These are phyloP conservation scores for Thyatira batis DNA, from an alignment of 2,888 invertebrate genomes.

Conservation along the genomic window DNA sequence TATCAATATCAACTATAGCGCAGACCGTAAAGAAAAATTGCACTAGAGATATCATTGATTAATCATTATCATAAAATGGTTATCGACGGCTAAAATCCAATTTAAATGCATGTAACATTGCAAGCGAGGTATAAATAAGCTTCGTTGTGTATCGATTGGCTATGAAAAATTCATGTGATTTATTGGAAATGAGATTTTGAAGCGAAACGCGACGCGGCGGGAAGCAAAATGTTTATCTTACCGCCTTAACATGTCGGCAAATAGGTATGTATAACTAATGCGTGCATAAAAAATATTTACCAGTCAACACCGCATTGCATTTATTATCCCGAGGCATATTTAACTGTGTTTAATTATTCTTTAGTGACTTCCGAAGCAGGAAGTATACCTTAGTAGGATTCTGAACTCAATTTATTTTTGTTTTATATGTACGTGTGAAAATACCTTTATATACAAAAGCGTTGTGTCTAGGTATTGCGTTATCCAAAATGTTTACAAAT, in stretches of 20 bases:
- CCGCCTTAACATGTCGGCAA: neutral
- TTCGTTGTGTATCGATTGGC: constrained; percentile 38
- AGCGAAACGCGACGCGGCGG: neutral
- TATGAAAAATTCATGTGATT: constrained; percentile 58
- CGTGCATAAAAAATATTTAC: neutral
- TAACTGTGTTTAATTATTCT: neutral
- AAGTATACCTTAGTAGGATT: too few relatives aligned
- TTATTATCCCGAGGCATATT: too few relatives aligned
- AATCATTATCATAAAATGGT: constrained; percentile 20
- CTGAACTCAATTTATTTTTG: too few relatives aligned
- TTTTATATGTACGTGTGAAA: too few relatives aligned
- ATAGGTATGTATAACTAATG: neutral
- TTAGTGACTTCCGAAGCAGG: too few relatives aligned
- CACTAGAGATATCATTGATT: constrained; percentile 1
- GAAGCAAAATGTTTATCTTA: neutral
- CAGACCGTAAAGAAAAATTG: neutral
- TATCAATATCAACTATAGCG: neutral
- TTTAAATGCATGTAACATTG: constrained; percentile 54
- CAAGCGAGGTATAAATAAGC: constrained; percentile 40
- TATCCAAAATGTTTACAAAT: too few relatives aligned
- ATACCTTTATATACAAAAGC: too few relatives aligned
- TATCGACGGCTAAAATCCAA: constrained; percentile 47
- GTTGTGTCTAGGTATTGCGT: too few relatives aligned
- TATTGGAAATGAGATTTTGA: constrained; percentile 29
- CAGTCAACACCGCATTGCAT: neutral